Conservation (phyloP, 2,113 vertebrate species). For the Brienomyrus longianalis region DNA sequence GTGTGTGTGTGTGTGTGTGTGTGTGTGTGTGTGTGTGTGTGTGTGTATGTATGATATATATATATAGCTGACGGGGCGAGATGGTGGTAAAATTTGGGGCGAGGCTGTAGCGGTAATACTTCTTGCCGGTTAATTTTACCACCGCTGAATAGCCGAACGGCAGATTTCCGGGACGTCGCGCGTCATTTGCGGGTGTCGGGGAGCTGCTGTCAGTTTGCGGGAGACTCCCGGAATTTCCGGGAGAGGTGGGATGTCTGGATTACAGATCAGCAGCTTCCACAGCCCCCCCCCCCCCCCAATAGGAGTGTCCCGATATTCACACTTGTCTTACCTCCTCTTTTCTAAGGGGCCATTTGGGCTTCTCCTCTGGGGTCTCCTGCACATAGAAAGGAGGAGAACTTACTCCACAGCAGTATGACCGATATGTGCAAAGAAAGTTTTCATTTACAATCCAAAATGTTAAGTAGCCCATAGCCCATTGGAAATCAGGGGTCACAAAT, state of each 20-base stretch:
- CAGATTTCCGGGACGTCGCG: not conserved
- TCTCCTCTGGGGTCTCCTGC: conserved; percentile 28
- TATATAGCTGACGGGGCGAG: no score
- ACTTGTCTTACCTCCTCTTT: conserved; percentile 24
- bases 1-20: no score
- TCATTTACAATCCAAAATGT: not conserved
- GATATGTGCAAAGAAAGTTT: not conserved
- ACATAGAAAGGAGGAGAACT: not conserved
- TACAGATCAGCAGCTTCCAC: not conserved
- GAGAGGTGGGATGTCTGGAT: not conserved
- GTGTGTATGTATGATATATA: no score
- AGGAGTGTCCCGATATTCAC: not conserved
- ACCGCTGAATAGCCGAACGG: no score
- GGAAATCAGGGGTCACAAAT: not conserved
- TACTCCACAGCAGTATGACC: not conserved
- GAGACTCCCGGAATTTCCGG: no score
- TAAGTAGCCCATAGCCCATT: not conserved
- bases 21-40: no score
- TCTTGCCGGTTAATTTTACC: no score
- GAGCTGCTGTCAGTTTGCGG: not conserved
- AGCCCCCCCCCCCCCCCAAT: not conserved
- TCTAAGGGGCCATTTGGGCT: conserved; percentile 29
- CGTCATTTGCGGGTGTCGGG: not conserved
- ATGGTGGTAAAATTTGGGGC: no score
- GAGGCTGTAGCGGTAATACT: no score